Conservation (phyloP, 2,888 invertebrate species). For the Timema cristinae region DNA sequence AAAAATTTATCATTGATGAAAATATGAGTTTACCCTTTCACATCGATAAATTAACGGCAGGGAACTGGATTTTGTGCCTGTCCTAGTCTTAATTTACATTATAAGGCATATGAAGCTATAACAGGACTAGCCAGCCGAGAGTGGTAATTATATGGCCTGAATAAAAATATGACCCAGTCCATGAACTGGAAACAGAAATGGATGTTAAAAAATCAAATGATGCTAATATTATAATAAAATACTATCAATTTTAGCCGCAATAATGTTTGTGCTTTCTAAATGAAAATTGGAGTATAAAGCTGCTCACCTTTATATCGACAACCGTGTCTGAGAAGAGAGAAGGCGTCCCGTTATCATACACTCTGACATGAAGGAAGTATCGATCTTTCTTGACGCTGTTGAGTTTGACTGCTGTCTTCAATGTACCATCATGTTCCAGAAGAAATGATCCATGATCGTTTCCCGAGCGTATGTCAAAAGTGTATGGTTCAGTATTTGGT, state of each 20-base stretch:
- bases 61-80: too few relatives aligned
- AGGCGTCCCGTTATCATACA: constrained; percentile 51
- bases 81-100: too few relatives aligned
- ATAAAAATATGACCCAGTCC: too few relatives aligned
- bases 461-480: constrained; percentile 47
- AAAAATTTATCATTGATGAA: too few relatives aligned
- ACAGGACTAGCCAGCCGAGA: too few relatives aligned
- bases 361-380: constrained; percentile 47
- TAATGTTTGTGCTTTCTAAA: neutral
- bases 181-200: too few relatives aligned
- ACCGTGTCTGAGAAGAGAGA: constrained; percentile 47
- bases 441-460: constrained; percentile 48
- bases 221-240: neutral
- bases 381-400: constrained; percentile 44
- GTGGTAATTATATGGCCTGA: too few relatives aligned
- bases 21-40: too few relatives aligned
- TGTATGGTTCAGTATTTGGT: constrained; percentile 51
- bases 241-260: neutral
- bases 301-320: constrained; percentile 42
- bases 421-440: constrained; percentile 43
- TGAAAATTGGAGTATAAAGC: neutral
- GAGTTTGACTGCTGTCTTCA: constrained; percentile 46
- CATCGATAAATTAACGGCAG: too few relatives aligned
- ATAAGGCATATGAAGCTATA: too few relatives aligned
- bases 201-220: neutral